Percentiles rank a stretch among this genome's conserved stretches.
Evolutionary conservation across 2,888 invertebrate genomes (phyloP).

Genomic region (Cepaea hortensis): DNA sequence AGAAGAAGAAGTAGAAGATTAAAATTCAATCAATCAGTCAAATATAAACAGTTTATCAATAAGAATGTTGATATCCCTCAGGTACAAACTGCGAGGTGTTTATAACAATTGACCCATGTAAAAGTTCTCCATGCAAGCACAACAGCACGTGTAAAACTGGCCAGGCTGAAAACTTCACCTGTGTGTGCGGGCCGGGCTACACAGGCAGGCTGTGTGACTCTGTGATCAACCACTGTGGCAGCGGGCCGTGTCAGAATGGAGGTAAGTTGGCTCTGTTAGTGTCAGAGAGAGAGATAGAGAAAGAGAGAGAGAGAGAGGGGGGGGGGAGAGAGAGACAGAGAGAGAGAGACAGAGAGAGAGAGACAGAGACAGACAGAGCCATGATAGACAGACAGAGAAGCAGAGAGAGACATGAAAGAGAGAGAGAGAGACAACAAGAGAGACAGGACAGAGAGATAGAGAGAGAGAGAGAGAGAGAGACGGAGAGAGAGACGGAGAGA

Average conservation of each 20-base stretch:
- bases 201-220: conserved; percentile 92
- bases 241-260: conserved; percentile 47
- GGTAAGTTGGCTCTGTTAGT: conserved; percentile 15
- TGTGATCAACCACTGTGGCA: conserved; percentile 87
- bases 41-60: no score
- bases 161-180: conserved; percentile 48
- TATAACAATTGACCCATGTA: conserved; percentile 77
- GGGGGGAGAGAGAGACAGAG: no score
- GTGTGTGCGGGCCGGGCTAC: conserved; percentile 82
- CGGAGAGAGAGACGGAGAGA: no score
- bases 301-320: neutral
- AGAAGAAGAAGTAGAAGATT: no score
- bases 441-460: no score
- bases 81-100: conserved; percentile 32
- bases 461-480: no score
- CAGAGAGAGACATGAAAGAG: no score
- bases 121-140: conserved; percentile 56
- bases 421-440: no score
- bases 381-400: no score
- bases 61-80: neutral
- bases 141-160: conserved; percentile 54
- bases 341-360: no score
- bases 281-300: neutral
- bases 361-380: no score
- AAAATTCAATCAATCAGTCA: no score